phyloP scores from a whole-genome alignment of 2,113 vertebrate species.

The Podiceps cristatus region DNA sequence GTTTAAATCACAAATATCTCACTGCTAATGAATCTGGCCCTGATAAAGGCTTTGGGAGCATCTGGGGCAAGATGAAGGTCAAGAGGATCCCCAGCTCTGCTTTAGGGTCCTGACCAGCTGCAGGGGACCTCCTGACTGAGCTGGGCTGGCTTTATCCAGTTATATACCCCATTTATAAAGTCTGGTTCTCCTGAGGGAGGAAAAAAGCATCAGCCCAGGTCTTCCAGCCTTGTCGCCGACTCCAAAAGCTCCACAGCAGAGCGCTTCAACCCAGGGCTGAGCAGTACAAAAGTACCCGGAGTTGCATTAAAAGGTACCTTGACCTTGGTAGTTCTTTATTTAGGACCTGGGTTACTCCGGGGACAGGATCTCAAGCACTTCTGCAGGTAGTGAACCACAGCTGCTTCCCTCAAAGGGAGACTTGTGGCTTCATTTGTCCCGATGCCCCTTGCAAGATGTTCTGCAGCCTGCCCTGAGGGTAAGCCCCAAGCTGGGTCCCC shows the following conservation, averaged over 20 bases:
- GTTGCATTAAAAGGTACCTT: background rate
- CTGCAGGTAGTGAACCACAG: no score
- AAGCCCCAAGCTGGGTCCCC: rapidly evolving
- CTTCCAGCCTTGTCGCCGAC: background rate
- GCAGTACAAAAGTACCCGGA: background rate
- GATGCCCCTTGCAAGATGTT: background rate
- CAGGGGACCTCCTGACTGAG: background rate
- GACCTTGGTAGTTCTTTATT: background rate
- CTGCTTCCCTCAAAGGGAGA: background rate
- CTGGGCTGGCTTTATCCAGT: background rate
- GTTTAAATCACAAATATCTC: background rate
- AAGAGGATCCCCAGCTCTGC: background rate
- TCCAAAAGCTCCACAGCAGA: background rate
- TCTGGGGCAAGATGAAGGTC: background rate
- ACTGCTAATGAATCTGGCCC: no score
- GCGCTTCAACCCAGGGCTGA: background rate
- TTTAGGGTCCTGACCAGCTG: background rate
- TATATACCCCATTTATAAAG: background rate
- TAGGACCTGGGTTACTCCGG: background rate
- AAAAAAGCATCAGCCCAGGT: background rate
- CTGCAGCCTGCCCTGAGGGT: background rate
- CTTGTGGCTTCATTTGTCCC: background rate
- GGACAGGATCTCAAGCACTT: background rate
- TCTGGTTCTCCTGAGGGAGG: background rate
- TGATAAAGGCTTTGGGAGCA: background rate